These are phyloP conservation scores for Cygnus buccinator DNA, from an alignment of 2,113 vertebrate genomes.

Conservation along the genomic window DNA sequence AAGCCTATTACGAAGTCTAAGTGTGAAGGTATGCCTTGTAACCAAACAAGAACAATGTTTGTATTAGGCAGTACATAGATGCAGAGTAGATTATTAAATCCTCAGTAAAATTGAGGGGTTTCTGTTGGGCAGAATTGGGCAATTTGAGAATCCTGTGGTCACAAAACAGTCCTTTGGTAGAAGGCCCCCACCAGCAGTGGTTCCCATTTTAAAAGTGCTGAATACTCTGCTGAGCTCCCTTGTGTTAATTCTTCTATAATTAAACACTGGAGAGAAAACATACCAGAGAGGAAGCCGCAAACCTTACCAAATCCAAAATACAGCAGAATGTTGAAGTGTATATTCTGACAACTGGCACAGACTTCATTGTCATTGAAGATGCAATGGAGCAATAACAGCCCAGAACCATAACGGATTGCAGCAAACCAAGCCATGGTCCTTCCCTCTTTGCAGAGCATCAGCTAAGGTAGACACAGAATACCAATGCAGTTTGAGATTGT, in stretches of 20 bases:
- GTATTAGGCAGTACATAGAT: neutral
- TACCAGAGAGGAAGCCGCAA: neutral
- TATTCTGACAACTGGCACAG: neutral
- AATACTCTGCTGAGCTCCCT: neutral
- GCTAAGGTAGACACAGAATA: neutral
- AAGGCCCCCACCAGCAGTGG: neutral
- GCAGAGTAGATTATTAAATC: neutral
- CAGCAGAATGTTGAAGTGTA: neutral
- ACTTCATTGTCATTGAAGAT: neutral
- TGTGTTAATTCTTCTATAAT: neutral
- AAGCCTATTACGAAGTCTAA: neutral
- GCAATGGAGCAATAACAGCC: neutral
- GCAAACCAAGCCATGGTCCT: neutral
- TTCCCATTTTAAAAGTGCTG: neutral
- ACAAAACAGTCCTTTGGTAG: neutral
- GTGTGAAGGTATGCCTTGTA: neutral
- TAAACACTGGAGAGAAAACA: neutral
- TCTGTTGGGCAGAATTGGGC: neutral
- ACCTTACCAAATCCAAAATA: neutral
- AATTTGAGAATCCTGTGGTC: neutral
- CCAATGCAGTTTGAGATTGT: neutral
- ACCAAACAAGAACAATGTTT: neutral
- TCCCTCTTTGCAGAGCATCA: neutral
- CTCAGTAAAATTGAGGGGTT: neutral
- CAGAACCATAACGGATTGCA: neutral